Evolutionary conservation across 2,888 invertebrate genomes (phyloP).

Genomic region (Seira musarum): DNA sequence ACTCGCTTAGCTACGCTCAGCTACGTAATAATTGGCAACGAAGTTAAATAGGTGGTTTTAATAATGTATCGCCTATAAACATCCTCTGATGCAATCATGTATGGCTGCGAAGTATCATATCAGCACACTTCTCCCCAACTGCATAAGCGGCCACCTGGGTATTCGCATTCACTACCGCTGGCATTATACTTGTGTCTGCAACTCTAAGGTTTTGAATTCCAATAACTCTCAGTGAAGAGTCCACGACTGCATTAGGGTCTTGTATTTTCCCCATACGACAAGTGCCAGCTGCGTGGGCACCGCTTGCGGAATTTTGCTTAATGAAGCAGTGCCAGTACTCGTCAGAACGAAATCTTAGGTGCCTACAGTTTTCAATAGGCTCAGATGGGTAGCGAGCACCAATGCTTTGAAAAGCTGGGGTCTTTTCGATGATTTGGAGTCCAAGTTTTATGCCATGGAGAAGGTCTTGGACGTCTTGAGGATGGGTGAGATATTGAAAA

Average conservation of each 20-base stretch:
- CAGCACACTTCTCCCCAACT: slow-evolving; percentile 33
- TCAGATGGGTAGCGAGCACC: slow-evolving; percentile 3
- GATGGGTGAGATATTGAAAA: background rate
- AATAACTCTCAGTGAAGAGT: slow-evolving; percentile 32
- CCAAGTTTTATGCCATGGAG: slow-evolving; percentile 24
- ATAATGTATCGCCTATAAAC: background rate
- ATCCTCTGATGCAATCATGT: background rate
- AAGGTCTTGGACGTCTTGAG: background rate
- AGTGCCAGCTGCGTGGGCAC: slow-evolving; percentile 19
- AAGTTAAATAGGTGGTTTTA: background rate
- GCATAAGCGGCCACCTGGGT: slow-evolving; percentile 21
- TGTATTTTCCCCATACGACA: slow-evolving; percentile 31
- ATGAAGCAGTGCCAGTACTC: slow-evolving; percentile 43
- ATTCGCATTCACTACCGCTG: slow-evolving; percentile 19
- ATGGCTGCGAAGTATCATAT: background rate
- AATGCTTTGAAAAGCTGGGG: slow-evolving; percentile 1
- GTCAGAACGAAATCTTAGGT: slow-evolving; percentile 13
- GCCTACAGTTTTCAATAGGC: slow-evolving; percentile 12
- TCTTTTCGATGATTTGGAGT: slow-evolving; percentile 18
- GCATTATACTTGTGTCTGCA: slow-evolving; percentile 23
- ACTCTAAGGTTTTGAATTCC: slow-evolving; percentile 22
- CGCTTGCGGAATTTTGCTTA: background rate
- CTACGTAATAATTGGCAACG: background rate
- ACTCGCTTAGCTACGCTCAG: too few species aligned
- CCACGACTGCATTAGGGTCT: slow-evolving; percentile 34